Base-by-base conservation (phyloP, 2,113 vertebrate genomes). In the Delphinapterus leucas region DNA sequence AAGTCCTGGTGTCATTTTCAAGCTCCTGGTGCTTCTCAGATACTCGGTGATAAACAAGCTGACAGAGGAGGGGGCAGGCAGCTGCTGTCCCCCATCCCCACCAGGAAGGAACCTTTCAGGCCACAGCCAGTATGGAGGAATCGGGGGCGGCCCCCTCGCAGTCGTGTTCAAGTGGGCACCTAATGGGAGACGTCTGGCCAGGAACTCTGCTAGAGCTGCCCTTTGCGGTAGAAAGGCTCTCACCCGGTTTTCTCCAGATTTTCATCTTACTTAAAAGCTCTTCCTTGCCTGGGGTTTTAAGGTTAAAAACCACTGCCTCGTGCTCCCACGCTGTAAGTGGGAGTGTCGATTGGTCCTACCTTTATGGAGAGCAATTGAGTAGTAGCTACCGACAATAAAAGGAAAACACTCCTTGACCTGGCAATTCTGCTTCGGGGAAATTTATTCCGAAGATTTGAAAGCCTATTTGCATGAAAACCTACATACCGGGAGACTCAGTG, bases 211-310 rank as follows among this genome's bases (percentile, higher is more conserved):
- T 9, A 8, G 38, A 33, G 71, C 76, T 20, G 71, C 81, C 76
- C 89, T 91, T 17, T 93, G 90, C 1, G 14, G 67, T 28, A 3
- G 76, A 60, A 68, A 88, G 28, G 49, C 61, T 47, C 67, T 90
- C 53, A 82, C 80, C 41, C 11, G 9, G 60, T 77, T 88, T 44
- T 77, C 61, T 85, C 84, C 63, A 61, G 80, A 73, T 83, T 96
- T 95, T 82, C 87, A 94, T 96, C 97, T 85, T 76, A 90, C 92
- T 97, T 84, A 97, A 88, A 93, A 97, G 94, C 83, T 96, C 88
- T 98, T 94, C 85, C 81, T 36, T 0, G 15, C 60, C 88, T 95
- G 85, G 82, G 67, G 94, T 71, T 97, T 88, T 98, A 91, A 97
- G 96, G 95, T 95, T 93, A 74, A 86, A 98, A 97, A 94, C 88